These are phyloP conservation scores for Cathartes aura DNA, from an alignment of 2,113 vertebrate species.

Conservation along the genomic window DNA sequence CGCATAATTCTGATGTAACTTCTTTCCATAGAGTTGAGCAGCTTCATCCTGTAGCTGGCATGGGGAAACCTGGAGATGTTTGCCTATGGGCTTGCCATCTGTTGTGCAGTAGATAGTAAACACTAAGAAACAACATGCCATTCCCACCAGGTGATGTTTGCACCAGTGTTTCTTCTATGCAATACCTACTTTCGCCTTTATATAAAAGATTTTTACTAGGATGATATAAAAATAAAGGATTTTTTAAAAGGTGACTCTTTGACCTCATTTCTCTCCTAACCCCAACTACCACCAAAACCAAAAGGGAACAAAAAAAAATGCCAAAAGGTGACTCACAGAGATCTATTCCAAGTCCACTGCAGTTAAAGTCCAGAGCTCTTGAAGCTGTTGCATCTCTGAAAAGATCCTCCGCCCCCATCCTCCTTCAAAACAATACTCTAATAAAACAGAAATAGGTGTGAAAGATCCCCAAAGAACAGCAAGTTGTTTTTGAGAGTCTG, in stretches of 20 bases:
- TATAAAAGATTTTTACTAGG: conserved; percentile 85
- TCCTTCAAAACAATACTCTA: background rate
- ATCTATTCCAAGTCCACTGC: background rate
- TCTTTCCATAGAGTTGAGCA: background rate
- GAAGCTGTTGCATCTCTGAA: background rate
- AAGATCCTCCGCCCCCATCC: background rate
- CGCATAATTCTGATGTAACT: background rate
- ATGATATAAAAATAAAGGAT: conserved; percentile 83
- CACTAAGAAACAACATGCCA: conserved; percentile 71
- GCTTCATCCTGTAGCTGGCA: conserved; percentile 36
- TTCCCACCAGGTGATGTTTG: conserved; percentile 76
- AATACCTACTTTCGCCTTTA: conserved; percentile 83
- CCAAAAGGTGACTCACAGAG: background rate
- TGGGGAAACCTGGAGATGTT: conserved; percentile 60
- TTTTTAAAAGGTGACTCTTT: conserved; percentile 62
- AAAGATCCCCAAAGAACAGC: background rate
- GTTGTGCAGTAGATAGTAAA: conserved; percentile 65
- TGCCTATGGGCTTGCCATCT: conserved; percentile 50
- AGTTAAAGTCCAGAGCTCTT: background rate
- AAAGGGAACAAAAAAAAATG: background rate
- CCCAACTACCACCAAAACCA: background rate
- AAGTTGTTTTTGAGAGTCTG: background rate
- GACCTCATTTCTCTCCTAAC: conserved; percentile 25
- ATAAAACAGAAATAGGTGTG: background rate
- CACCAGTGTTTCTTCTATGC: conserved; percentile 83